A percentile compares a stretch with the other conserved stretches of the same genome.
phyloP scores from a whole-genome alignment of 2,888 invertebrate genomes.

The Asteroscopus sphinx region DNA sequence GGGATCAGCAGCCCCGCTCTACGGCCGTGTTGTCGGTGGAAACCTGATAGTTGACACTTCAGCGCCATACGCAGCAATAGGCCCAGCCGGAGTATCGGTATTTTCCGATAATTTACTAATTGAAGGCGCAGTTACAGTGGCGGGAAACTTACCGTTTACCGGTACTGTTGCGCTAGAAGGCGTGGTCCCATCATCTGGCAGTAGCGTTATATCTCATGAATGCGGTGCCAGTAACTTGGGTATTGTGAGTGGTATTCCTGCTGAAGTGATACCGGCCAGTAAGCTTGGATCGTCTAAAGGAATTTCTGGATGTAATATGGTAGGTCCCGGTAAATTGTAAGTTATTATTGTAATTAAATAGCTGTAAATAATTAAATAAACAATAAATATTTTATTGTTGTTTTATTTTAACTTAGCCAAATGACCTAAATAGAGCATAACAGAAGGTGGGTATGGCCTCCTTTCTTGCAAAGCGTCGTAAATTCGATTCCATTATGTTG shows the following conservation, averaged over 20 bases:
- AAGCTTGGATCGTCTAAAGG: constrained; percentile 1
- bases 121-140: constrained; percentile 63
- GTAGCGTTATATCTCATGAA: constrained; percentile 54
- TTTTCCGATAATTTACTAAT: constrained; percentile 64
- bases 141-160: constrained; percentile 64
- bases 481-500: too few species aligned
- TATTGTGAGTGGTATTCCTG: constrained; percentile 21
- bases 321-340: constrained; percentile 14
- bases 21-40: constrained; percentile 47
- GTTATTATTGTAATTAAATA: neutral
- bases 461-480: too few species aligned
- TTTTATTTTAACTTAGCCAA: neutral
- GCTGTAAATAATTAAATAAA: constrained; percentile 4
- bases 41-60: constrained; percentile 52
- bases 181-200: constrained; percentile 58
- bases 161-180: constrained; percentile 67
- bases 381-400: neutral
- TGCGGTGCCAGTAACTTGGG: constrained; percentile 40
- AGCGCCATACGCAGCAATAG: constrained; percentile 37
- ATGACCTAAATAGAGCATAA: too few species aligned
- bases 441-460: too few species aligned
- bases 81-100: constrained; percentile 50
- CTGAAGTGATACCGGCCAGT: constrained; percentile 7
- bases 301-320: constrained; percentile 4
- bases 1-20: constrained; percentile 12